Percentiles rank a stretch among this genome's conserved stretches.
These are phyloP conservation scores for Lophura nycthemera DNA, from an alignment of 2,113 vertebrate species.

Conservation along the genomic window DNA sequence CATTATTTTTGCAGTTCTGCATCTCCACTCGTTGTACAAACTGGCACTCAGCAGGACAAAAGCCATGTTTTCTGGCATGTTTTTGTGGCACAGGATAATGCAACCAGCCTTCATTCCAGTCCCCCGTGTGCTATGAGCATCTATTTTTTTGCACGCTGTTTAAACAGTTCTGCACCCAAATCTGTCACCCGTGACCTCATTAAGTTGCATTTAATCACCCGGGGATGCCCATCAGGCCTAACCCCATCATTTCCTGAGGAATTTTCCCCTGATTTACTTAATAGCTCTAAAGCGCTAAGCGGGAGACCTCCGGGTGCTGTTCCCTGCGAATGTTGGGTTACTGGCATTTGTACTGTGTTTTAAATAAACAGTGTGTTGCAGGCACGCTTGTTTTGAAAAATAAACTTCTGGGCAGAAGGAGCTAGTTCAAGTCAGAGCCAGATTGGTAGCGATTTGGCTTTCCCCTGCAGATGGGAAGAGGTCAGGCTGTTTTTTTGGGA, in stretches of 20 bases:
- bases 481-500: background rate
- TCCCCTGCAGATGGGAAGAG: background rate
- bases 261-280: conserved; percentile 58
- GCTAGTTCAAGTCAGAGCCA: background rate
- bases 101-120: background rate
- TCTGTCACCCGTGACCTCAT: conserved; percentile 55
- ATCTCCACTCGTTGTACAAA: background rate
- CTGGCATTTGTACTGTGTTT: conserved; percentile 31
- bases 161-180: conserved; percentile 8
- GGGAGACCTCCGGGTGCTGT: conserved; percentile 27
- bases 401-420: conserved; percentile 41
- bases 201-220: conserved; percentile 57
- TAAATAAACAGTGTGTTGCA: conserved; percentile 55
- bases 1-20: background rate
- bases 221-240: conserved; percentile 49
- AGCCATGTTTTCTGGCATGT: background rate
- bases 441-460: background rate
- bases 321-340: conserved; percentile 2
- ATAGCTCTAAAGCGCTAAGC: conserved; percentile 15
- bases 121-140: background rate
- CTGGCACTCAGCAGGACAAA: background rate
- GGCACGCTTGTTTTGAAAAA: conserved; percentile 59
- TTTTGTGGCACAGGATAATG: background rate
- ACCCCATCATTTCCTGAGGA: conserved; percentile 60
- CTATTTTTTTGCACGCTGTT: background rate